Evolutionary conservation across 2,113 vertebrate species (phyloP), one percentile per base, ranked within the genome.

Genomic region (Noctilio leporinus): DNA sequence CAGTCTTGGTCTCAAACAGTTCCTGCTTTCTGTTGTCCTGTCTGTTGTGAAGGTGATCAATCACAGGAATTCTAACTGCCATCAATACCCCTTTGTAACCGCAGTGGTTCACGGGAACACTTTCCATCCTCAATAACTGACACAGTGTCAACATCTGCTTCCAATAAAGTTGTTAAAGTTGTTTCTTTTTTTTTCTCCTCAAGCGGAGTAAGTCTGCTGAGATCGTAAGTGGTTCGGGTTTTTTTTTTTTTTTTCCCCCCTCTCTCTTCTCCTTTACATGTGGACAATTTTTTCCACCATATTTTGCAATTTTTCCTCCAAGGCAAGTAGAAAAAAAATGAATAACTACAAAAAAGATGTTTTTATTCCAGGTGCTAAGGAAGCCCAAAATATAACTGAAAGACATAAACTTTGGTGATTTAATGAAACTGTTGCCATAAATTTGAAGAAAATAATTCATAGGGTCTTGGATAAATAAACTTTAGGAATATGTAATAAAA

Each of bases 121-220:
- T 95, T 85, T 95, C 86, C 96, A 97, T 96, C 87, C 97, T 96
- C 86, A 97, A 87, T 95, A 97, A 98, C 87, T 49, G 95, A 97
- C 97, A 94, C 53, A 94, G 75, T 84, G 80, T 85, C 95, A 96
- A 95, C 98, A 98, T 98, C 98, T 98, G 98, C 98, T 98, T 98
- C 97, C 96, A 97, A 98, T 98, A 98, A 98, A 96, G 85, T 95
- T 97, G 62, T 97, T 98, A 62, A 62, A 62, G 59, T 62, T 62
- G 59, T 62, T 62, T 62, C 59, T 97, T 86, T 97, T 96, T 92
- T 94, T 92, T 53, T 69, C 81, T 86, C 26, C 81, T 86, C 26
- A 72, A 93, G 72, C 70, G 77, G 73, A 97, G 80, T 90, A 97
- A 98, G 96, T 97, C 94, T 95, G 97, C 95, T 95, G 97, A 67